Evolutionary conservation across 2,113 vertebrate species (phyloP).

Genomic region (Eclectus roratus): DNA sequence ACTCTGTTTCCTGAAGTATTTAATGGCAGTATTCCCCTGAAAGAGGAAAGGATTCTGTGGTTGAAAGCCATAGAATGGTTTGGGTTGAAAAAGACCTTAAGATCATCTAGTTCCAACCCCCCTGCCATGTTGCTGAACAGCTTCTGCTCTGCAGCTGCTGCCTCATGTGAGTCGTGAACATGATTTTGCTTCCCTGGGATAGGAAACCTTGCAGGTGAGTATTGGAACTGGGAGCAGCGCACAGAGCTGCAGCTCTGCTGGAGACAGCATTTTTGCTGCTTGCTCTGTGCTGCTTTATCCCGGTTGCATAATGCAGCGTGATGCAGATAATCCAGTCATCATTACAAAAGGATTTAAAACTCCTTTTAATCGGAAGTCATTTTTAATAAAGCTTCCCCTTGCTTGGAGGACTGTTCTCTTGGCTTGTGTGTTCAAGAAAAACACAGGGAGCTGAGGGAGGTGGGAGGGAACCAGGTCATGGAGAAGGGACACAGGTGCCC

Average conservation of each 20-base stretch:
- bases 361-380: neutral
- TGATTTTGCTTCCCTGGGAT: neutral
- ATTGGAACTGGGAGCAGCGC: neutral
- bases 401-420: neutral
- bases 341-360: conserved; percentile 31
- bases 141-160: neutral
- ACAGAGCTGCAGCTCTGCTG: neutral
- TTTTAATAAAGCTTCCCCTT: conserved; percentile 30
- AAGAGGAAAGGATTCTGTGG: neutral
- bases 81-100: neutral
- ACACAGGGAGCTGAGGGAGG: neutral
- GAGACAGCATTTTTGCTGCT: neutral
- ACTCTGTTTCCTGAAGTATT: neutral
- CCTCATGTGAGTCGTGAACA: rapidly evolving
- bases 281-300: neutral
- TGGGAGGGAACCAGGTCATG: neutral
- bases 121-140: rapidly evolving
- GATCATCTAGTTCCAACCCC: neutral
- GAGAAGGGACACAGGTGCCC: neutral
- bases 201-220: neutral
- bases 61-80: neutral
- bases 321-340: neutral
- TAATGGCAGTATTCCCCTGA: neutral
- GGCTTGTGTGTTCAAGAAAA: neutral
- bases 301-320: neutral